A percentile compares a stretch with the other conserved stretches of the same genome.
Conservation (phyloP, 2,113 vertebrate genomes). For the Petaurus breviceps region DNA sequence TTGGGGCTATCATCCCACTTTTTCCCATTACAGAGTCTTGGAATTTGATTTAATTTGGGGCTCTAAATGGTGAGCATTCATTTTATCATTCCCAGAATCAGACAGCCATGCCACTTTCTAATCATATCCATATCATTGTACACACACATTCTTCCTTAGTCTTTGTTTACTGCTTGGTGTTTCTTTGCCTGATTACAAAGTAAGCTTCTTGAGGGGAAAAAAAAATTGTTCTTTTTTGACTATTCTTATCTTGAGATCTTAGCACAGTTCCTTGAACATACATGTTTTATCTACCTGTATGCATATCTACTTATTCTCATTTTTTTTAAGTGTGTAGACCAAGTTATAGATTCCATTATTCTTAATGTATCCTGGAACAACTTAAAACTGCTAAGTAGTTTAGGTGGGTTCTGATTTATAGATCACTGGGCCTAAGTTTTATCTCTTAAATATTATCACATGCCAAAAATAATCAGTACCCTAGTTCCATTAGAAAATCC, state of each 20-base stretch:
- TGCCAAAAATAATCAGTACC: neutral
- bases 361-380: neutral
- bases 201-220: neutral
- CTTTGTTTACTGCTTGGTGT: neutral
- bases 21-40: neutral
- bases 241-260: neutral
- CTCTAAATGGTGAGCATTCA: neutral
- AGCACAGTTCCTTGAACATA: neutral
- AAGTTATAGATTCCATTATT: neutral
- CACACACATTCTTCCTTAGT: fast-evolving
- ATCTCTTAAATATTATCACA: neutral
- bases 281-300: neutral
- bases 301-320: neutral
- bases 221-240: neutral
- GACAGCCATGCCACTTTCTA: neutral
- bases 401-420: neutral
- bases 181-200: neutral
- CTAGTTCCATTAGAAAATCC: neutral
- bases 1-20: neutral
- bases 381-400: neutral
- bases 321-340: neutral
- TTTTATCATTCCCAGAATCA: neutral
- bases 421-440: slow-evolving; percentile 21
- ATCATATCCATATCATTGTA: neutral
- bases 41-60: neutral